Evolutionary conservation across 1,140 invertebrate genomes (phyloP), one percentile per base, ranked within the genome.

Genomic region (Drosophila pseudoobscura): DNA sequence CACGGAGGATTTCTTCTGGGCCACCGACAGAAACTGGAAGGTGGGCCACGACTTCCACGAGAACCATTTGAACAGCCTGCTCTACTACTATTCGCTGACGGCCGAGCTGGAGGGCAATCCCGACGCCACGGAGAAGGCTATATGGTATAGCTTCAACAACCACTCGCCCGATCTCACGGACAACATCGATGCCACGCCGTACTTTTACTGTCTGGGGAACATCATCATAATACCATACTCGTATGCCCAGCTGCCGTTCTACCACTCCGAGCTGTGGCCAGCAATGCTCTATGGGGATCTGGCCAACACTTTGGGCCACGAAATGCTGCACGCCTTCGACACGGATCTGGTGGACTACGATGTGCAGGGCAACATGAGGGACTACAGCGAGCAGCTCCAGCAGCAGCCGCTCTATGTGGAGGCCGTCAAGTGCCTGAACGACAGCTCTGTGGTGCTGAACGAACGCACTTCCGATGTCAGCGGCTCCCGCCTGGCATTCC

Each of bases 161-260:
- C 88, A 90, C 46, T 65, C 50, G 15, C 89, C 89, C 5, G 58
- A 73, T 20, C 60, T 90, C 15, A 35, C 49, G 2, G 89, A 90
- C 24, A 80, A 79, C 35, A 73, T 90, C 3, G 89, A 90, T 56
- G 75, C 80, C 43, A 89, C 89, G 6, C 89, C 89, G 0, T 89
- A 89, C 65, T 90, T 89, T 52, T 89, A 80, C 20, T 85, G 84
- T 45, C 73, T 85, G 26, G 70, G 80, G 45, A 83, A 78, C 49
- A 85, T 89, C 11, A 80, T 90, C 20, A 80, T 90, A 0, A 80
- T 90, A 46, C 89, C 89, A 0, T 88, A 83, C 45, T 87, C 89
- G 7, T 90, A 90, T 31, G 46, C 90, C 0, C 85, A 80, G 61
- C 45, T 77, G 49, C 89, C 89, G 0, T 89, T 90, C 26, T 90